A percentile compares a stretch with the other conserved stretches of the same genome.
phyloP scores from a whole-genome alignment of 2,113 vertebrate genomes.

The Hystrix brachyura region DNA sequence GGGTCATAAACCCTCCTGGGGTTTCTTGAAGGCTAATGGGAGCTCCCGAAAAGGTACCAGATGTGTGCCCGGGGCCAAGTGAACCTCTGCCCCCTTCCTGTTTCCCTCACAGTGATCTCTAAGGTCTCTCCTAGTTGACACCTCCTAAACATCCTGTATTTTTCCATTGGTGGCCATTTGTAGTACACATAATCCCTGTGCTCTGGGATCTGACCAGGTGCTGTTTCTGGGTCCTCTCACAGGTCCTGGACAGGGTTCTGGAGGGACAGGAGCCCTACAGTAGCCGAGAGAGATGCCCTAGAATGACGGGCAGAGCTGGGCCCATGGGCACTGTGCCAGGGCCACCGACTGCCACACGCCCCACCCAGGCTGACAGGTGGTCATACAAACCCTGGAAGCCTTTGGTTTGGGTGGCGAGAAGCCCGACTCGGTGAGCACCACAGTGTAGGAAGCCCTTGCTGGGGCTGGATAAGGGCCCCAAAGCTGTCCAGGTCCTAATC shows the following conservation, averaged over 20 bases:
- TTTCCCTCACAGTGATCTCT: background rate
- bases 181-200: too few relatives aligned
- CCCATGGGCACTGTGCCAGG: background rate
- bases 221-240: background rate
- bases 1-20: too few relatives aligned
- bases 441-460: background rate
- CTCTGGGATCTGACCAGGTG: background rate
- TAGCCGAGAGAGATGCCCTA: background rate
- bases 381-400: background rate
- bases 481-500: background rate
- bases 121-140: background rate
- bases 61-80: background rate
- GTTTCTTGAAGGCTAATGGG: background rate
- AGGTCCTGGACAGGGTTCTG: background rate
- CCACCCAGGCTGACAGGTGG: background rate
- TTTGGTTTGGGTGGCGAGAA: background rate
- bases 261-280: background rate
- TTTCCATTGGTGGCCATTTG: background rate
- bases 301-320: background rate
- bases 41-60: background rate
- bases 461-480: background rate
- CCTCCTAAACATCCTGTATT: background rate
- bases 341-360: background rate
- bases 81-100: background rate
- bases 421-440: fast-evolving